Base-by-base conservation (phyloP, 1,140 invertebrate species). In the Heliconius hermathena region DNA sequence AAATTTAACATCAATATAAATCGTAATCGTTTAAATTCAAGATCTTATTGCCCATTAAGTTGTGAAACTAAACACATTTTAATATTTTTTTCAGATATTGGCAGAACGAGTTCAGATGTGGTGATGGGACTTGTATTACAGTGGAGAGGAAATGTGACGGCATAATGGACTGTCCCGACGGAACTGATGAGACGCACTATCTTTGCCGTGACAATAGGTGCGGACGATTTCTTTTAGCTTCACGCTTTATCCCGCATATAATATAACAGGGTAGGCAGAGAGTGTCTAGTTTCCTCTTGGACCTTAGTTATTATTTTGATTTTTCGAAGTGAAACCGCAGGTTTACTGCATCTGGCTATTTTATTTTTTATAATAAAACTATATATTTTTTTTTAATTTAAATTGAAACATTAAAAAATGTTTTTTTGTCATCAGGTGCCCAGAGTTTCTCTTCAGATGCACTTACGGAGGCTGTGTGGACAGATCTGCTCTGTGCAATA, bases 71-170 rank as follows among this genome's bases (percentile, higher is more conserved):
- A 54, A 54, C 18, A 20, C 18, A 18, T 54, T 54, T 57, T 22
- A 11, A 26, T 36, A 36, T 29, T 22, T 66, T 13, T 66, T 72
- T 2, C 38, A 76, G 60, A 11, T 46, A 76, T 29, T 76, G 60
- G 60, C n/a, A n/a, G 16, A 49, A 72, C 38, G 36, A 91, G 29
- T 90, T 85, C 84, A 94, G 94, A 13, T 97, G 96, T 80, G 83
- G 90, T 18, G 96, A 96, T 75, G 96, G 96, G 11, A 95, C 94
- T 8, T 96, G 96, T 81, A 94, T 97, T 6, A 87, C 94, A 16
- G 90, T 91, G 8, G 90, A 95, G 71, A 81, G 84, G 4, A 88
- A 87, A 36, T 96, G 96, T 78, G 95, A 96, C 79, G 96, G 96
- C 4, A 29, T 16, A 8, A 6, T 46, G n/a, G 60, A 76, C 22